Base-by-base conservation (phyloP, 2,797 vertebrate genomes). In the Apodemus agrarius region DNA sequence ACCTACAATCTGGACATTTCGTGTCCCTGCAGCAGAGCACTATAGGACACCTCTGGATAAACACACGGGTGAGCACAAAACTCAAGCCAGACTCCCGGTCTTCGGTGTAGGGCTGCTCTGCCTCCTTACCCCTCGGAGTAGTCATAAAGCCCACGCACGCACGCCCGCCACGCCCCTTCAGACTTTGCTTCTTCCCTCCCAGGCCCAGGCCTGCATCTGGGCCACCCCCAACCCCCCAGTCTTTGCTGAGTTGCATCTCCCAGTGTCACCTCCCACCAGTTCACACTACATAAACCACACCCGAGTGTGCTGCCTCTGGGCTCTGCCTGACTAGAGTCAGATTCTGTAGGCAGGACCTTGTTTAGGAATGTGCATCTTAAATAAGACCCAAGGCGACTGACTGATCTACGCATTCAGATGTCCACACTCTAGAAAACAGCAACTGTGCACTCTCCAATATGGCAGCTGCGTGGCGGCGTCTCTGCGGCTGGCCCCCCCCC, bases 121-220 rank as follows among this genome's bases (percentile, higher is more conserved):
- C 43, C 7, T 29, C 17, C n/a, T 8, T 1, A 8, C 0, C 63
- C 61, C 6, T 13, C 37, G 40, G 13, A 4, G 29, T 0, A 43
- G n/a, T 54, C 19, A 14, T 0, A 31, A 37, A 81, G 67, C 4
- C 54, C 3, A 2, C 3, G 37, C 43, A 34, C 46, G 14, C 43
- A 43, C 43, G 43, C 22, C 16, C 43, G 43, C 22, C 16, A 19
- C 19, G 54, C 26, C 0, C 0, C 22, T 49, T 37, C 43, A 3
- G 1, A 54, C 13, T 74, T 31, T 43, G 37, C 74, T 57, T 59
- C 54, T 90, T 87, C 80, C 80, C 79, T 72, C 54, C 2, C 5
- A 16, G 63, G 54, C 13, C 3, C 49, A 59, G 5, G n/a, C 61
- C 54, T 49, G 49, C 54, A 59, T 10, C 21, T 14, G 10, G 21